These are phyloP conservation scores for Ypsolopha scabrella DNA, from an alignment of 2,888 invertebrate genomes.

Conservation along the genomic window DNA sequence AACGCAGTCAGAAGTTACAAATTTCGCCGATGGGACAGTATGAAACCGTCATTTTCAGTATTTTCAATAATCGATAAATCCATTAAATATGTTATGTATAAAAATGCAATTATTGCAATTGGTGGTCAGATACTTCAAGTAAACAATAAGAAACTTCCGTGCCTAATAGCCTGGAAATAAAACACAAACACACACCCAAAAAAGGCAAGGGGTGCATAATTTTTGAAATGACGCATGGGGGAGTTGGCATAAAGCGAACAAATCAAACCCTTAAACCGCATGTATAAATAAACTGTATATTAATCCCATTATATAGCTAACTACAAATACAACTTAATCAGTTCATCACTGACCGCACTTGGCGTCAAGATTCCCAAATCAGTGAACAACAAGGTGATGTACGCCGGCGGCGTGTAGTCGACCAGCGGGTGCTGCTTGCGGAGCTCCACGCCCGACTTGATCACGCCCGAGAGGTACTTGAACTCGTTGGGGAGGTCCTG, in stretches of 20 bases:
- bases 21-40: too few species aligned
- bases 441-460: conserved; percentile 45
- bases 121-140: too few species aligned
- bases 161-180: too few species aligned
- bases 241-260: not conserved
- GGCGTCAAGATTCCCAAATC: conserved; percentile 97
- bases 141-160: too few species aligned
- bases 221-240: too few species aligned
- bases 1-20: too few species aligned
- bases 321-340: conserved; percentile 95
- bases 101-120: too few species aligned
- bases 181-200: too few species aligned
- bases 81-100: too few species aligned
- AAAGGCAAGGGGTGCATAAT: too few species aligned
- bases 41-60: too few species aligned
- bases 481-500: conserved; percentile 90
- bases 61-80: too few species aligned
- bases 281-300: conserved; percentile 13
- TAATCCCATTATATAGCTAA: conserved; percentile 10
- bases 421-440: conserved; percentile 85
- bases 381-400: conserved; percentile 92
- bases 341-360: conserved; percentile 96
- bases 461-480: conserved; percentile 73
- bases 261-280: not conserved
- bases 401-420: conserved; percentile 97